Percentiles rank a stretch among this genome's conserved stretches.
These are phyloP conservation scores for Eutrigla gurnardus DNA, from an alignment of 2,797 vertebrate species.

Conservation along the genomic window DNA sequence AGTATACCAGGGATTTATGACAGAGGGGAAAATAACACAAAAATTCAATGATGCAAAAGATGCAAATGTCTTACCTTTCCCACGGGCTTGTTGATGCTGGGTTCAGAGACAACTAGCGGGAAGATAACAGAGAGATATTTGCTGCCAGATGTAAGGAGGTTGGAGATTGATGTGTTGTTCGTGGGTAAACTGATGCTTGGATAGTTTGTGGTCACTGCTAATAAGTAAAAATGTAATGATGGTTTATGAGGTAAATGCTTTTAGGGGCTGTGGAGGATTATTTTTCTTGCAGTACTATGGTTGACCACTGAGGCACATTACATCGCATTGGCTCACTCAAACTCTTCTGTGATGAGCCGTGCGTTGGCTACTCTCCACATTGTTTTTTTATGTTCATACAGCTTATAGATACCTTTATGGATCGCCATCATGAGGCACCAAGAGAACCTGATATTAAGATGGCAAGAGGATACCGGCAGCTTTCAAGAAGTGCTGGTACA, in stretches of 20 bases:
- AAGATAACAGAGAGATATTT: not conserved
- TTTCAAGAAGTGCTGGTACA: no score
- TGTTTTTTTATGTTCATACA: no score
- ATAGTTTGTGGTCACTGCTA: not conserved
- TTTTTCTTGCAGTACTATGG: not conserved
- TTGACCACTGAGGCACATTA: not conserved
- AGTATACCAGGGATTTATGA: slow-evolving; percentile 38
- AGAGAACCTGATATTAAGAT: no score
- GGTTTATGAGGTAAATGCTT: not conserved
- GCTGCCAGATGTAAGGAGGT: not conserved
- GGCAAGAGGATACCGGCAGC: no score
- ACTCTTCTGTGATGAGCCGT: no score
- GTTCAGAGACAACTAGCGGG: not conserved
- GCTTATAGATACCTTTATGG: no score
- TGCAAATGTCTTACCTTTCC: slow-evolving; percentile 24
- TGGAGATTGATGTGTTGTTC: not conserved
- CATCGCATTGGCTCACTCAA: no score
- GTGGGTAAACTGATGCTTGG: not conserved
- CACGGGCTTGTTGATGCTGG: not conserved
- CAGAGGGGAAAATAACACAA: slow-evolving; percentile 24
- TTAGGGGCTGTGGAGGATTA: not conserved
- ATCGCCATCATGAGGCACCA: no score
- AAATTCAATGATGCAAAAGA: slow-evolving; percentile 32
- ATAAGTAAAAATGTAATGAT: not conserved
- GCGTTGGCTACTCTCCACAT: no score